Evolutionary conservation across 2,888 invertebrate species (phyloP), one percentile per base, ranked within the genome.

Genomic region (Watsonalla cultraria): DNA sequence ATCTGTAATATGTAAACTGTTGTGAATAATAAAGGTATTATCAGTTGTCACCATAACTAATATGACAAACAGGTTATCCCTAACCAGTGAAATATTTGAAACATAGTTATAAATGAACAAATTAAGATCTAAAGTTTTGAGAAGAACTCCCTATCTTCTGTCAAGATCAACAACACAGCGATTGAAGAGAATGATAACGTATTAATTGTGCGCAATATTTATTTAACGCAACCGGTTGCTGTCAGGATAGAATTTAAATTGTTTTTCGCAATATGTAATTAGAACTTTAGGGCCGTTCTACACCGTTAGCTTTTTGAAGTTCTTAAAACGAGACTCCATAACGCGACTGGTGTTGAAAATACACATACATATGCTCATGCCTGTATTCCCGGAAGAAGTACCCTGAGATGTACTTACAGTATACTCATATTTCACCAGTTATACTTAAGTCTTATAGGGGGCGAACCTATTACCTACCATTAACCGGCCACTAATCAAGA

Each of bases 251-350:
- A 42, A 42, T 42, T 42, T 11, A 11, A 42, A 42, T 42, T 8
- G 42, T 2, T 11, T 37, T 49, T 49, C 37, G 49, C 49, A 37
- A 49, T 49, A 49, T 37, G 37, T 49, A 49, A 49, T 49, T 49
- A 49, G 37, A 37, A 11, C 42, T 11, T 7, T 11, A 42, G 11
- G 42, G 11, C 11, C 0, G 11, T 42, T 11, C 5, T 11, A 42
- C 42, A 42, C 11, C 4, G 11, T 8, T 11, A 5, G 42, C 42
- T 11, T 7, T 35, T 37, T 37, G 8, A 7, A 7, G 8, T 7
- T 37, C 5, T 37, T 37, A 7, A 37, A 5, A 37, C 24, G 4
- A 24, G 24, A 4, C 4, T 4, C 24, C 2, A 4, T 2, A 24
- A 24, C 1, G 24, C 24, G 24, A 24, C 24, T 4, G 24, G 24